phyloP scores from a whole-genome alignment of 2,888 invertebrate species.

The Megalurothrips usitatus region DNA sequence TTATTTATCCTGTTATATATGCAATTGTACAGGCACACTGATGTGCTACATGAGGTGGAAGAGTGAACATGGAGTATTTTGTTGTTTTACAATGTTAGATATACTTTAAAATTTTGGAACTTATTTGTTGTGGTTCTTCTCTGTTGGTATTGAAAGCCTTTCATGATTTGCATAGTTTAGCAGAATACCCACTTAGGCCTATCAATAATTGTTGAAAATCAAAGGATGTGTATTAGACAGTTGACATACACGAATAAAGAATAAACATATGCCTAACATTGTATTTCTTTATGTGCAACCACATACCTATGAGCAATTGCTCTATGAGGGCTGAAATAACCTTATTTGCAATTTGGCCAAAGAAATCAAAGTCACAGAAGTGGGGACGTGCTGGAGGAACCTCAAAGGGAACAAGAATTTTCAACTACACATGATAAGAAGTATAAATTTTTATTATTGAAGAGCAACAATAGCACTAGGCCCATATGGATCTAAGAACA shows the following conservation, averaged over 20 bases:
- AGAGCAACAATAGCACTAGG: too few relatives aligned
- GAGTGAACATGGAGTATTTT: conserved; percentile 17
- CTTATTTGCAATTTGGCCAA: too few relatives aligned
- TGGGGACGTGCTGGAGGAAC: too few relatives aligned
- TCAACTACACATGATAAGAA: too few relatives aligned
- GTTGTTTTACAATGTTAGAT: background rate
- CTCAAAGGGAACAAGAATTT: too few relatives aligned
- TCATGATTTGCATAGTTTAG: conserved; percentile 25
- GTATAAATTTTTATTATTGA: too few relatives aligned
- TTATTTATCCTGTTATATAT: conserved; percentile 15
- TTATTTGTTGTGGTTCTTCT: background rate
- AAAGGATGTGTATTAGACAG: conserved; percentile 13
- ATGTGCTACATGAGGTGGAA: background rate
- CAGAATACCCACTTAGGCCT: conserved; percentile 24
- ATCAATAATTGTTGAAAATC: conserved; percentile 14
- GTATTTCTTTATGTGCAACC: background rate
- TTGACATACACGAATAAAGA: background rate
- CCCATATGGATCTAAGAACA: too few relatives aligned
- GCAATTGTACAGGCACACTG: conserved; percentile 7
- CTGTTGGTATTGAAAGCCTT: background rate
- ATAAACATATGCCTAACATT: background rate
- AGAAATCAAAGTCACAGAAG: too few relatives aligned
- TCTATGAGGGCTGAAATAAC: too few relatives aligned
- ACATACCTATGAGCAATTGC: background rate
- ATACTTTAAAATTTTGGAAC: background rate